A percentile compares a stretch with the other conserved stretches of the same genome.
phyloP scores from a whole-genome alignment of 2,888 invertebrate genomes.

The Athalia cordata region DNA sequence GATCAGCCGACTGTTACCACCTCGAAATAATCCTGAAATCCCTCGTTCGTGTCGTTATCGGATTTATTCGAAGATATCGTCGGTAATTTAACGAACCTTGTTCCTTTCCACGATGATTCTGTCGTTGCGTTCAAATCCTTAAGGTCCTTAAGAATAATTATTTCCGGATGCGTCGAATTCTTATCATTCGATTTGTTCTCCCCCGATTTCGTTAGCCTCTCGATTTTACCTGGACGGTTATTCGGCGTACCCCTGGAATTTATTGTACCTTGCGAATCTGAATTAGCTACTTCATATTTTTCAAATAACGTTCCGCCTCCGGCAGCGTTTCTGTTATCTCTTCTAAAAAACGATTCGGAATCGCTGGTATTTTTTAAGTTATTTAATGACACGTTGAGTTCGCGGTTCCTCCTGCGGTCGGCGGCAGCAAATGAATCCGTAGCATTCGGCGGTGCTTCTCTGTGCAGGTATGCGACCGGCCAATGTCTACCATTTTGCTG shows the following conservation, averaged over 20 bases:
- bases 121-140: not conserved
- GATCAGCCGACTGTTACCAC: constrained; percentile 6
- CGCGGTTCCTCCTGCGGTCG: constrained; percentile 44
- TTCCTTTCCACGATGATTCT: not conserved
- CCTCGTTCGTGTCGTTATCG: not conserved
- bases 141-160: not conserved
- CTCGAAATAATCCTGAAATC: constrained; percentile 37
- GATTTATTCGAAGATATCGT: constrained; percentile 28
- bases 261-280: not conserved
- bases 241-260: not conserved
- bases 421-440: constrained; percentile 70
- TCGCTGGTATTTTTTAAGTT: not conserved
- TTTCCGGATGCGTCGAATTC: not conserved
- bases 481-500: constrained; percentile 75
- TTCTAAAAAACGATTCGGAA: no score
- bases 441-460: constrained; percentile 85
- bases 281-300: not conserved
- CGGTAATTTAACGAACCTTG: constrained; percentile 22
- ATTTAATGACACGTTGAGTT: constrained; percentile 18
- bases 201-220: constrained; percentile 15
- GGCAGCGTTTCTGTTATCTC: not conserved
- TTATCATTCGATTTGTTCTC: not conserved
- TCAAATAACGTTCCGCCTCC: not conserved
- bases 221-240: constrained; percentile 10
- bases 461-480: constrained; percentile 89